Conservation (phyloP, 2,888 invertebrate species). For the Pheosia gnoma region DNA sequence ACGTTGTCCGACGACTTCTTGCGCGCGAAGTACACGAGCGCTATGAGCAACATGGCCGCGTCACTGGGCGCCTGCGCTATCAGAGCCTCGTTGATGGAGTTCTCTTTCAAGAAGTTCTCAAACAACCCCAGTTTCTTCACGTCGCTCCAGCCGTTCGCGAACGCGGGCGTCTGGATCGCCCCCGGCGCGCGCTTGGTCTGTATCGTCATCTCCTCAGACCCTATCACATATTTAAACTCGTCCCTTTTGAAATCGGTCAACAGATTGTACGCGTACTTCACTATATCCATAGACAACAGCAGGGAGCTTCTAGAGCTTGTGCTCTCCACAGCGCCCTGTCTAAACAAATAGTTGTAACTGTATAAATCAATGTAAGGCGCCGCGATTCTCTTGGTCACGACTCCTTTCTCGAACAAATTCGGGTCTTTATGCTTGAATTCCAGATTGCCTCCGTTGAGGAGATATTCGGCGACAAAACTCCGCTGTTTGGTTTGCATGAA, state of each 20-base stretch:
- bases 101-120: constrained; percentile 24
- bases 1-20: constrained; percentile 25
- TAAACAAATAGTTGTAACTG: constrained; percentile 15
- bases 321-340: constrained; percentile 13
- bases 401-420: constrained; percentile 35
- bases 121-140: constrained; percentile 22
- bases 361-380: constrained; percentile 26
- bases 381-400: constrained; percentile 20
- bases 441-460: constrained; percentile 8
- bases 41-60: constrained; percentile 40
- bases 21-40: constrained; percentile 45
- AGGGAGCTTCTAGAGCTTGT: constrained; percentile 11
- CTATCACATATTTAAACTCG: constrained; percentile 10
- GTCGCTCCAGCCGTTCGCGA: constrained; percentile 52
- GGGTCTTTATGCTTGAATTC: constrained; percentile 9
- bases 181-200: no score
- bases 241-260: constrained; percentile 37
- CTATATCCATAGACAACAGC: constrained; percentile 44
- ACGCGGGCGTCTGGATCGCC: constrained; percentile 26
- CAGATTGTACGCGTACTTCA: constrained; percentile 52
- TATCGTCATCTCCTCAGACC: neutral
- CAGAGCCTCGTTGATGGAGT: constrained; percentile 20
- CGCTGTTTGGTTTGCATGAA: constrained; percentile 9
- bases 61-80: constrained; percentile 38
- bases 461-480: constrained; percentile 11